Evolutionary conservation across 1,140 invertebrate genomes (phyloP).

Genomic region (Parasteatoda tepidariorum): DNA sequence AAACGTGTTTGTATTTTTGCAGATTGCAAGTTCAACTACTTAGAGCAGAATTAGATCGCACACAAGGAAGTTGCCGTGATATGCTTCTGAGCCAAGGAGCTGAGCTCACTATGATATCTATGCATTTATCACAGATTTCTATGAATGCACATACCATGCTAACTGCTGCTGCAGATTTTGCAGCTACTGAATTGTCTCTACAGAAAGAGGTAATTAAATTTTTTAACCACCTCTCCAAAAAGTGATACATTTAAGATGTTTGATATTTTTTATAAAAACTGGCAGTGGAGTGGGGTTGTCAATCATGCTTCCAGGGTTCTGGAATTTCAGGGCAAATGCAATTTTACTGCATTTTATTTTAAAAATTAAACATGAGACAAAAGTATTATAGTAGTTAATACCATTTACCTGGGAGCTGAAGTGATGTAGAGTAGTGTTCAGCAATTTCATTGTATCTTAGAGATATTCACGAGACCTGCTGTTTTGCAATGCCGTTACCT

Average conservation of each 20-base stretch:
- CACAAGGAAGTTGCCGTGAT: conserved; percentile 50
- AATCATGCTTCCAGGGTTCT: no score
- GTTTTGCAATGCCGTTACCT: no score
- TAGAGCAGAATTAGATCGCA: conserved; percentile 39
- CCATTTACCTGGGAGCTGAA: no score
- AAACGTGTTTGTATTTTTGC: background rate
- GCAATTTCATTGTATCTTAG: no score
- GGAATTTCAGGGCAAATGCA: no score
- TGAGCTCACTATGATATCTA: conserved; percentile 55
- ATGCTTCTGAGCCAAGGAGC: conserved; percentile 59
- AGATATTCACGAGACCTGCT: no score
- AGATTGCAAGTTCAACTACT: conserved; percentile 56
- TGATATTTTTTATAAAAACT: no score
- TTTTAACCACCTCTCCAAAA: background rate
- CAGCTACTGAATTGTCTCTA: conserved; percentile 43
- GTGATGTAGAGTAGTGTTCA: no score
- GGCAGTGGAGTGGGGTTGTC: no score
- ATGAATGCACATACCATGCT: conserved; percentile 41
- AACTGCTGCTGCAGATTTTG: conserved; percentile 46
- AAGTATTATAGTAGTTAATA: no score
- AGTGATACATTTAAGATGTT: no score
- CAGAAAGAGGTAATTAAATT: conserved; percentile 45
- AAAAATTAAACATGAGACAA: no score
- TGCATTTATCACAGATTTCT: conserved; percentile 45
- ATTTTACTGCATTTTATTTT: background rate